phyloP scores from a whole-genome alignment of 2,797 vertebrate species.

The Hippoglossus hippoglossus region DNA sequence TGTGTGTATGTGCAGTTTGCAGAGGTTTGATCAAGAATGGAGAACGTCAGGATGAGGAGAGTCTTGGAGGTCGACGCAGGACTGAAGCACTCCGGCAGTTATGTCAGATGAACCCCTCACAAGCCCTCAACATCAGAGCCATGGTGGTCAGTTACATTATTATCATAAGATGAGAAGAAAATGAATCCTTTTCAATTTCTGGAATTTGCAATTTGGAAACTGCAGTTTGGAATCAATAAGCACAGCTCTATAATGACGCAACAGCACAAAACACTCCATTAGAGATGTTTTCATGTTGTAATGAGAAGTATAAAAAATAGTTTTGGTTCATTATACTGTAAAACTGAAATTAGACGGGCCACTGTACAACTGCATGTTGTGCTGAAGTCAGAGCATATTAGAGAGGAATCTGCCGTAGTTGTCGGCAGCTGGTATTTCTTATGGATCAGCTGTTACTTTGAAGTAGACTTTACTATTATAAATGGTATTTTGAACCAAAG shows the following conservation, averaged over 20 bases:
- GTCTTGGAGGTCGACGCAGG: conserved; percentile 92
- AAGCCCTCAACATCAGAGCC: conserved; percentile 95
- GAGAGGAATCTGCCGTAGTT: no score
- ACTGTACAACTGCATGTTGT: no score
- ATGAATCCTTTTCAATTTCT: conserved; percentile 2
- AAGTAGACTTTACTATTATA: no score
- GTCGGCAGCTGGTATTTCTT: no score
- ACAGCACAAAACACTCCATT: neutral
- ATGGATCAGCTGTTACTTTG: no score
- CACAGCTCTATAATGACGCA: neutral
- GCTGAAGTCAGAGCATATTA: no score
- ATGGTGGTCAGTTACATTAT: conserved; percentile 94
- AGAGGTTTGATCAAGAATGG: conserved; percentile 97
- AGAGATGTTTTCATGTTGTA: neutral
- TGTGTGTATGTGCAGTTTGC: conserved; percentile 86
- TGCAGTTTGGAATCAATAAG: neutral
- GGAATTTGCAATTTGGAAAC: neutral
- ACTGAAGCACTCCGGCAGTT: conserved; percentile 95
- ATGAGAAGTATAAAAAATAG: neutral
- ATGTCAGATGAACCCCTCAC: conserved; percentile 98
- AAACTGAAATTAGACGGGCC: no score
- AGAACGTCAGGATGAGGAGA: conserved; percentile 97
- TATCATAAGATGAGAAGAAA: conserved; percentile 4
- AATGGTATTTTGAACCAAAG: no score
- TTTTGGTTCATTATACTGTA: neutral